Percentiles rank a stretch among this genome's conserved stretches.
Conservation (phyloP, 2,113 vertebrate species). For the Bubo scandiacus region DNA sequence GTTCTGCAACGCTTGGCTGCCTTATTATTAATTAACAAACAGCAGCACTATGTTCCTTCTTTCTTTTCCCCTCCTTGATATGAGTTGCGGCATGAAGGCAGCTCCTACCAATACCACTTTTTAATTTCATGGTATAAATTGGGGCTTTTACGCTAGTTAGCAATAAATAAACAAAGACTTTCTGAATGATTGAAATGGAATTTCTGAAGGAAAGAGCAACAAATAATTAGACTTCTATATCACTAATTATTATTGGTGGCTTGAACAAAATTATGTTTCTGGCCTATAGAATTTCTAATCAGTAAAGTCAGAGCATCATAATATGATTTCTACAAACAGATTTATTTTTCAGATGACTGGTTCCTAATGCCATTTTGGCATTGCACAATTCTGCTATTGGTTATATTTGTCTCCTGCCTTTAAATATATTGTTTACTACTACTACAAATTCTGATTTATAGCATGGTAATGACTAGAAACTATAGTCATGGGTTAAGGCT, state of each 20-base stretch:
- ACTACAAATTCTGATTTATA: not conserved
- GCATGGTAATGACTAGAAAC: not conserved
- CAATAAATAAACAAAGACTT: conserved; percentile 68
- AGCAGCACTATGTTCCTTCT: conserved; percentile 50
- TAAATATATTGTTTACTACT: conserved; percentile 1
- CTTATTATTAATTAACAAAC: conserved; percentile 73
- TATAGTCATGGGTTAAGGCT: accelerated
- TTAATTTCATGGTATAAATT: conserved; percentile 76
- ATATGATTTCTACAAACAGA: conserved; percentile 41
- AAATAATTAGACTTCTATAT: conserved; percentile 68
- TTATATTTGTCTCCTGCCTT: not conserved
- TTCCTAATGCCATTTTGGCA: not conserved
- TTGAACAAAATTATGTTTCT: conserved; percentile 59
- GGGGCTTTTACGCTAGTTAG: conserved; percentile 68
- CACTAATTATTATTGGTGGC: conserved; percentile 63
- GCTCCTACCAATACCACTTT: conserved; percentile 63
- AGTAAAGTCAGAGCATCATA: conserved; percentile 30
- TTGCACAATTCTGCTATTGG: not conserved
- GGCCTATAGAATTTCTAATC: conserved; percentile 59
- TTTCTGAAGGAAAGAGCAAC: conserved; percentile 66
- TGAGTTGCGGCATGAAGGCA: conserved; percentile 60
- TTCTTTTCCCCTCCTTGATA: conserved; percentile 59
- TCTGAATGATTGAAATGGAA: conserved; percentile 66
- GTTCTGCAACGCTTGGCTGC: conserved; percentile 47
- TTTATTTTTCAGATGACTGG: conserved; percentile 36